Percentiles rank a stretch among this genome's conserved stretches.
Conservation (phyloP, 2,888 invertebrate genomes). For the Eutolmus rufibarbis region DNA sequence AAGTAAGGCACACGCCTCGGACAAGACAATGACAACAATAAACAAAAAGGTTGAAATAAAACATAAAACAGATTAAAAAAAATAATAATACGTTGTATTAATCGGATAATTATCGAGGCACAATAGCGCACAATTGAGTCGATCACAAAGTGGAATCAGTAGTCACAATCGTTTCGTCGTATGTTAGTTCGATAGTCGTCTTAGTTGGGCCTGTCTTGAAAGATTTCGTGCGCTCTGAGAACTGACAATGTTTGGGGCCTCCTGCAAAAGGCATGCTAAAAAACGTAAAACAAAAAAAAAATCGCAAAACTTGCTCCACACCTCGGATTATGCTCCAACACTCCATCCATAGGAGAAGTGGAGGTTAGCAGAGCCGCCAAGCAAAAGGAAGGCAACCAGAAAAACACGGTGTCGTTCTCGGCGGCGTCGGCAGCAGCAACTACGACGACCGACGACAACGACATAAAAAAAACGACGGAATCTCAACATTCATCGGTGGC, state of each 20-base stretch:
- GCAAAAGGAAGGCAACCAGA: neutral
- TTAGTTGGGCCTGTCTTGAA: neutral
- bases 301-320: neutral
- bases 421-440: neutral
- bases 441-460: neutral
- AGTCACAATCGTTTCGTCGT: neutral
- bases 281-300: neutral
- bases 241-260: constrained; percentile 7
- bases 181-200: neutral
- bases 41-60: neutral
- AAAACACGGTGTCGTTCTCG: neutral
- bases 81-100: neutral
- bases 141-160: neutral
- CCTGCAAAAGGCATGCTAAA: neutral
- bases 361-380: neutral
- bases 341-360: neutral
- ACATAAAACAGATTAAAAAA: neutral
- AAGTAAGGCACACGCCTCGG: constrained; percentile 4
- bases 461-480: neutral
- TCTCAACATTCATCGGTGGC: neutral
- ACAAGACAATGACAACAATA: constrained; percentile 28
- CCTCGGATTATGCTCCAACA: neutral
- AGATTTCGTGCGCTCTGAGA: constrained; percentile 32
- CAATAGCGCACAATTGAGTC: constrained; percentile 1
- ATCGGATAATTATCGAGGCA: neutral